Base-by-base conservation (phyloP, 2,797 vertebrate species). In the Anableps anableps region DNA sequence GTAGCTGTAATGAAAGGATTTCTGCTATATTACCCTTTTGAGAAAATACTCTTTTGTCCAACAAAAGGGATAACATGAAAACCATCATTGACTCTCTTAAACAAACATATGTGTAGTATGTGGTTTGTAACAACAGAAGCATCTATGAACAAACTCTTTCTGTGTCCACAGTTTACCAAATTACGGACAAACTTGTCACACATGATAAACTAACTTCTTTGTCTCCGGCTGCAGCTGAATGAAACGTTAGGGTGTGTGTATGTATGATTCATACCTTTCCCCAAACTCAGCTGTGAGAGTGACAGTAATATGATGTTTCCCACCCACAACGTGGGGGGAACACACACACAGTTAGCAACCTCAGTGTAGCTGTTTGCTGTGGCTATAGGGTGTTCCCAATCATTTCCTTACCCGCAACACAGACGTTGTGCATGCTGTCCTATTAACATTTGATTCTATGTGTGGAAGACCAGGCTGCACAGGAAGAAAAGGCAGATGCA, bases 241-340 rank as follows among this genome's bases (percentile, higher is more conserved):
- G 73, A 83, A 75, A 71, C n/a, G 60, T 70, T 71, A 16, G 76
- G 68, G 81, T 78, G 72, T 80, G 76, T 80, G 71, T 60, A 58
- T 68, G n/a, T 80, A 74, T 90, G 89, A 93, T 92, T 91, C 88
- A 93, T 94, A 83, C 84, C 81, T 91, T 88, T 90, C 74, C 84
- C 77, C 79, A 83, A 82, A 83, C 88, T 91, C 83, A 87, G 88
- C 78, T 85, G 83, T 86, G 89, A 93, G 81, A 93, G 81, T 93
- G 92, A 92, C 88, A 91, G 90, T 91, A 92, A 93, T 93, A 84
- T 84, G 80, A 92, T 82, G 91, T 92, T 92, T 94, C 88, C 92
- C 91, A 94, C 92, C 93, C 95, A 94, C 91, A 93, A 83, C 26
- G 91, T 26, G 21, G 36, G 78, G 83, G 86, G 92, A 93, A 87